These are phyloP conservation scores for Eonycteris spelaea DNA, from an alignment of 2,113 vertebrate species.

Conservation along the genomic window DNA sequence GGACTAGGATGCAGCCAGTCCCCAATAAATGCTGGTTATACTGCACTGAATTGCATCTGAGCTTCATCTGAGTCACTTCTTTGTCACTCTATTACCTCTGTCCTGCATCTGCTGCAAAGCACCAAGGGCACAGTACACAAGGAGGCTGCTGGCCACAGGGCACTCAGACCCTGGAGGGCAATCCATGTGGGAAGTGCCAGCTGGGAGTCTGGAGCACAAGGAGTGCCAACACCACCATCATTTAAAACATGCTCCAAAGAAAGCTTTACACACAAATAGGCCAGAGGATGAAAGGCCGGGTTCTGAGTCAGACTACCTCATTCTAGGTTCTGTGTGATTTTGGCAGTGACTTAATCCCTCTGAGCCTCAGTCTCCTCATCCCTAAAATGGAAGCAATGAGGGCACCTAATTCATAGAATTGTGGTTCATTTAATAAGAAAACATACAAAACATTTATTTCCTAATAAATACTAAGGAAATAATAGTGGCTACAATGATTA, in stretches of 20 bases:
- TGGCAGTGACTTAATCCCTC: neutral
- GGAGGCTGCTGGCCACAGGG: neutral
- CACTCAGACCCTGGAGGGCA: neutral
- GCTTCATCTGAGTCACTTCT: too few relatives aligned
- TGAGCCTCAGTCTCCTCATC: neutral
- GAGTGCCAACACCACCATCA: neutral
- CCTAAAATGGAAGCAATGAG: neutral
- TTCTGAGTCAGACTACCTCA: neutral
- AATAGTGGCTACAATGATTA: neutral
- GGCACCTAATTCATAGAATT: neutral
- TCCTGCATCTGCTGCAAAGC: neutral
- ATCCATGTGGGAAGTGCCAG: accelerated
- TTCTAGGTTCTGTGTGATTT: neutral
- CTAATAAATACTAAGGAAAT: neutral
- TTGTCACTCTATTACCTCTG: neutral
- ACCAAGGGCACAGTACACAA: accelerated
- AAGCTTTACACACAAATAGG: neutral
- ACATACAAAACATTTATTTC: neutral
- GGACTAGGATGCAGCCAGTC: neutral
- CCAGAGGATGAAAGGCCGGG: neutral
- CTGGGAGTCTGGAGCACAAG: neutral
- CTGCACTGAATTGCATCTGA: neutral
- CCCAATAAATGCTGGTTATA: neutral
- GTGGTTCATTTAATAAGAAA: neutral
- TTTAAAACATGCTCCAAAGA: neutral